Conservation (phyloP, 2,888 invertebrate genomes). For the Acanthosepion esculentum region DNA sequence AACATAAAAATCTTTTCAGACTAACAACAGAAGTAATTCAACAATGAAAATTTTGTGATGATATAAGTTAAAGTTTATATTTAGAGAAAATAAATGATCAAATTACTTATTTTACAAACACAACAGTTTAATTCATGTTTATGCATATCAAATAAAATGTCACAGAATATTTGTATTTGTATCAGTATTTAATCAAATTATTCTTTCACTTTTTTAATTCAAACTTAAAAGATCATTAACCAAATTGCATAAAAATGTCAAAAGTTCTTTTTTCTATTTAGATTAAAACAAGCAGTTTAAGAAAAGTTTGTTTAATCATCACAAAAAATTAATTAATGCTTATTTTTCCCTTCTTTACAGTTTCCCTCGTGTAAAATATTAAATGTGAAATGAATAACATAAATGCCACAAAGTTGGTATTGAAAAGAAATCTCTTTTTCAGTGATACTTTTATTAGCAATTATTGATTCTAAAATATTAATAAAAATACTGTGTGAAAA, state of each 20-base stretch:
- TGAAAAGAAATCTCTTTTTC: not conserved
- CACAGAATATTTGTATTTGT: not conserved
- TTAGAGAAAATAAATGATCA: not conserved
- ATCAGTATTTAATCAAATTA: not conserved
- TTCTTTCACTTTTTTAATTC: not conserved
- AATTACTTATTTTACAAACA: not conserved
- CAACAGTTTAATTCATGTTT: not conserved
- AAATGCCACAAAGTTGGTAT: not conserved
- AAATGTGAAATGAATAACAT: not conserved
- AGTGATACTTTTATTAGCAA: not conserved
- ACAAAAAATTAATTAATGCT: not conserved
- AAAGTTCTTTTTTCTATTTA: not conserved
- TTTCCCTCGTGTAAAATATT: not conserved
- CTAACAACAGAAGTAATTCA: not conserved
- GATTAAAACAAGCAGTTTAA: not conserved
- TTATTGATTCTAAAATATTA: not conserved
- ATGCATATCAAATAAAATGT: not conserved
- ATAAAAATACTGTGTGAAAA: not conserved
- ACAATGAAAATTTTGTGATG: not conserved
- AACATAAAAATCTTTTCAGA: not conserved
- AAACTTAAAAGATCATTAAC: not conserved
- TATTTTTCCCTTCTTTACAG: slow-evolving; percentile 21
- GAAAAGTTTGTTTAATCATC: not conserved
- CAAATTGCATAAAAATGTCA: not conserved
- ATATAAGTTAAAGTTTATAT: not conserved